Evolutionary conservation across 1,140 invertebrate species (phyloP), one percentile per base, ranked within the genome.

Genomic region (Heliothis virescens): DNA sequence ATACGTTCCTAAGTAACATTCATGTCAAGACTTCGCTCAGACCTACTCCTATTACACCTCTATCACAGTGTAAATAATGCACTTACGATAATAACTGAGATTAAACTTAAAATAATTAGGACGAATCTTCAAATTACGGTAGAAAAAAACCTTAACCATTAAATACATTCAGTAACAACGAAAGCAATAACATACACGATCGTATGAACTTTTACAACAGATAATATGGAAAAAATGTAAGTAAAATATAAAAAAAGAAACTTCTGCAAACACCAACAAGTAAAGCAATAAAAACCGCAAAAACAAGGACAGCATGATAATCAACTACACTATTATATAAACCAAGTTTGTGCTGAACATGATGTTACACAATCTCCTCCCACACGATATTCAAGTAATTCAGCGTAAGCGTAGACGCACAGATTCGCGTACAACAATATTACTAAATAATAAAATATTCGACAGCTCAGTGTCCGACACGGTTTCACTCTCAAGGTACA

Each of bases 41-140:
- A 85, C 83, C 88, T 89, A 87, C 84, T 82, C 79, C 84, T 86
- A 89, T 92, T 93, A 94, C 91, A 94, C 88, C 77, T 91, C 89
- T 92, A 94, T 94, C 92, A 94, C 93, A 94, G 92, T 93, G 91
- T 93, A 93, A 90, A 92, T 93, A 94, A 94, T 92, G 93, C 92
- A 94, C 93, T 91, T 92, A 94, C 82, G 85, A 90, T 81, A 86
- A 81, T 88, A 85, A 91, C 82, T 84, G 82, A 88, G 80, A 87
- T 79, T 88, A 82, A 86, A 84, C 57, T 80, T 87, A 84, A 86
- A 83, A 52, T 80, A 86, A 84, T 48, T 86, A 86, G 78, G 79
- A 87, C 77, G 79, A 83, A 87, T 62, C 81, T 83, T 78, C 79
- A 60, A 47, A 80, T 65, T 79, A 81, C 73, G 47, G 60, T 62